Evolutionary conservation across 2,888 invertebrate species (phyloP), one percentile per base, ranked within the genome.

Genomic region (Drosophila dives): DNA sequence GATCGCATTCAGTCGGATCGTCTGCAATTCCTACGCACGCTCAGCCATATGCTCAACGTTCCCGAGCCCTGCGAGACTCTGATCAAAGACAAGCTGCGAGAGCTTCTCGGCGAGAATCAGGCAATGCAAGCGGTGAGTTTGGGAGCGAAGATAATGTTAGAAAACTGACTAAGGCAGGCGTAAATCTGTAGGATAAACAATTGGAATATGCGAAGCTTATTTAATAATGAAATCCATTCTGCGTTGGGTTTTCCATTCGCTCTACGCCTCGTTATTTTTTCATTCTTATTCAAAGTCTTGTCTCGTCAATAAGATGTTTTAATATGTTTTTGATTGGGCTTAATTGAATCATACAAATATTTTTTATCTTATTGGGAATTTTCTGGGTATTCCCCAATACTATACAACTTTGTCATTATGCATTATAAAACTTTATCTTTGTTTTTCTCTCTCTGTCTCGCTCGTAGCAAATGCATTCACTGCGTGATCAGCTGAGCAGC

Each of bases 31-130:
- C 75, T 93, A 32, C 84, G 93, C 15, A 87, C 83, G 5, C 64
- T 93, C 6, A 91, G 93, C 8, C 90, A 91, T 42, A 79, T 91
- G 93, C 69, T 93, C 0, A 96, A 96, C 90, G 94, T 96, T 10
- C 95, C 97, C 5, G 97, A 97, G 87, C 95, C 97, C 0, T 95
- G 96, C 66, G 97, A 97, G 91, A 95, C 95, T 58, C 94, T 96
- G 38, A 96, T 97, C 72, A 97, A 97, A 91, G 97, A 97, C 74
- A 94, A 96, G 75, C 95, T 97, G 63, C 94, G 96, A 23, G 97
- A 97, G 92, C 94, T 97, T 51, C 93, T 97, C 34, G 95, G 94
- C 68, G 97, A 97, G 69, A 96, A 96, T 92, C 96, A 97, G 92
- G 96, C 96, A 75, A 96, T 96, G 93, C 94, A 95, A 83, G 94